Percentiles rank a stretch among this genome's conserved stretches.
Conservation (phyloP, 2,113 vertebrate genomes). For the Octodon degus region DNA sequence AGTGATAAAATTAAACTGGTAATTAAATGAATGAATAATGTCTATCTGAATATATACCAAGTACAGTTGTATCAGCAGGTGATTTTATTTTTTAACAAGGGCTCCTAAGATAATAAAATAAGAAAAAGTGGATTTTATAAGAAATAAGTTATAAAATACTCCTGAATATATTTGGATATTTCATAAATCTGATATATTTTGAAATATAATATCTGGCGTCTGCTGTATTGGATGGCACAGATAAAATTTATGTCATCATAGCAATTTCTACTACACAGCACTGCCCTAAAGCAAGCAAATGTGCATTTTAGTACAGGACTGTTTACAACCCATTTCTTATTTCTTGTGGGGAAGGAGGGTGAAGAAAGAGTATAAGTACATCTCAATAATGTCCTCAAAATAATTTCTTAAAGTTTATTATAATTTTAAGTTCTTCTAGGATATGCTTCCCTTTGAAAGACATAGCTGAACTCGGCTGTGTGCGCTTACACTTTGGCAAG, state of each 20-base stretch:
- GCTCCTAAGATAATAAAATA: neutral
- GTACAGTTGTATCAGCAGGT: neutral
- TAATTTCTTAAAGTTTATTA: constrained; percentile 15
- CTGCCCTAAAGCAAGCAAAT: neutral
- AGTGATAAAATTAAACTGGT: neutral
- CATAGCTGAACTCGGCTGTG: neutral
- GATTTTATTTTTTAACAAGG: neutral
- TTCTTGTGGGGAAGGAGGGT: neutral
- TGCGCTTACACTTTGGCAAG: neutral
- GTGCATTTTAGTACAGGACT: neutral
- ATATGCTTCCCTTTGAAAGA: neutral
- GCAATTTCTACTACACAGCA: neutral
- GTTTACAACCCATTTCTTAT: neutral
- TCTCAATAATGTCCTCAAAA: neutral
- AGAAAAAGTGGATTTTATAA: constrained; percentile 12
- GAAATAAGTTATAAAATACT: neutral
- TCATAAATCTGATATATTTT: neutral
- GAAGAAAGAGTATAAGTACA: neutral
- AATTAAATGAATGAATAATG: neutral
- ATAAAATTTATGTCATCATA: neutral
- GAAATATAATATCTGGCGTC: neutral
- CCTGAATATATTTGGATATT: neutral
- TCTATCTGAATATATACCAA: neutral
- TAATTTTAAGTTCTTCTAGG: neutral
- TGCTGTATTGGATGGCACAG: neutral